Evolutionary conservation across 2,797 vertebrate genomes (phyloP).

Genomic region (Crax fasciolata): DNA sequence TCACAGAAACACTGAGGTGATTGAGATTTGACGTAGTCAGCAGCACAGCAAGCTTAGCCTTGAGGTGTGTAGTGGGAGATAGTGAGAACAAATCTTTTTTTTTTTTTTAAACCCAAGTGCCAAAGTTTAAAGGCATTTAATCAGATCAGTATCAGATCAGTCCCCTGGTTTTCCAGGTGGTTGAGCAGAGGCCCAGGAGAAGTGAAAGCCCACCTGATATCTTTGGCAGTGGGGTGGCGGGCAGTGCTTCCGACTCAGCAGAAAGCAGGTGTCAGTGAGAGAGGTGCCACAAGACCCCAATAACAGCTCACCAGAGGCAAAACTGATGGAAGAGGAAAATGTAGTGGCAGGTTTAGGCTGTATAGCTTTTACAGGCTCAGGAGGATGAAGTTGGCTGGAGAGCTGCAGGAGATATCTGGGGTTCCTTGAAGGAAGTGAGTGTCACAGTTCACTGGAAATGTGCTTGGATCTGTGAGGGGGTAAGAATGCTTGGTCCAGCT

Average conservation of each 20-base stretch:
- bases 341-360: not conserved
- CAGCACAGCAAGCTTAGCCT: not conserved
- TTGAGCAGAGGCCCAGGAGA: not conserved
- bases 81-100: not conserved
- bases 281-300: not conserved
- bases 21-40: not conserved
- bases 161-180: not conserved
- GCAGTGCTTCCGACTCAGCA: not conserved
- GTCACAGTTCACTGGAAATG: not conserved
- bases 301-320: not conserved
- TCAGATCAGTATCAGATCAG: not conserved
- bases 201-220: not conserved
- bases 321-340: not conserved
- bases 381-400: not conserved
- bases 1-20: not conserved
- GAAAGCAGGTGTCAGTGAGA: not conserved
- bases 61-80: not conserved
- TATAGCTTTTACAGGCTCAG: accelerated
- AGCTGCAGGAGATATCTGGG: not conserved
- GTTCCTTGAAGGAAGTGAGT: accelerated
- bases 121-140: not conserved
- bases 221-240: accelerated
- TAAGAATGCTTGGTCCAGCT: not conserved
- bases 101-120: not conserved
- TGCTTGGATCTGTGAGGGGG: not conserved